Percentiles rank a stretch among this genome's conserved stretches.
phyloP scores from a whole-genome alignment of 2,797 vertebrate species.

The Enteromius argenteus region DNA sequence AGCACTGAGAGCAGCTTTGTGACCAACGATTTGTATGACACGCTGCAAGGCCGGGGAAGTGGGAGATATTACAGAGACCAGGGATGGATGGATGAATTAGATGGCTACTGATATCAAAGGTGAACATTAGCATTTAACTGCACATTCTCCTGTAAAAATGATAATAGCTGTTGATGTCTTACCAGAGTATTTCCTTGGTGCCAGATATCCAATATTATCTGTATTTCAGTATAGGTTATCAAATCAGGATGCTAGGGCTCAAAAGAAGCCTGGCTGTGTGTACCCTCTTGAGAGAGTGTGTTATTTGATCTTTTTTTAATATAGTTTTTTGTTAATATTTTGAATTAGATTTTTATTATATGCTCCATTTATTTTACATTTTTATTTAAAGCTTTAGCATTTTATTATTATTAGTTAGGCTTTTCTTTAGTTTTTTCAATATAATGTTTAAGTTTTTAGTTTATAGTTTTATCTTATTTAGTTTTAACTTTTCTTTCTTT shows the following conservation, averaged over 20 bases:
- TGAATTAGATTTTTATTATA: not conserved
- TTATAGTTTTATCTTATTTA: not conserved
- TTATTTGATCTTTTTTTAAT: no score
- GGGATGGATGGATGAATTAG: slow-evolving; percentile 78
- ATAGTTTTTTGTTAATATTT: not conserved
- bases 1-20: slow-evolving; percentile 91
- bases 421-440: not conserved
- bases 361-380: not conserved
- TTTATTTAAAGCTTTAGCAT: not conserved
- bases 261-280: slow-evolving; percentile 8
- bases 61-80: slow-evolving; percentile 83
- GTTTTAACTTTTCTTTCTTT: not conserved
- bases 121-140: slow-evolving; percentile 10
- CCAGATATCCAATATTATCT: not conserved
- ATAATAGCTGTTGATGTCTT: slow-evolving; percentile 1
- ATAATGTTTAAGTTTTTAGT: not conserved
- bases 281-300: not conserved
- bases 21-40: slow-evolving; percentile 90
- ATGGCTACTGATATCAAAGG: slow-evolving; percentile 68
- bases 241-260: not conserved
- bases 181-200: not conserved
- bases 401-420: no score
- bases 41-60: slow-evolving; percentile 64
- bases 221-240: not conserved
- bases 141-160: slow-evolving; percentile 1